Conservation (phyloP, 1,140 invertebrate genomes). For the Hycleus cichorii region DNA sequence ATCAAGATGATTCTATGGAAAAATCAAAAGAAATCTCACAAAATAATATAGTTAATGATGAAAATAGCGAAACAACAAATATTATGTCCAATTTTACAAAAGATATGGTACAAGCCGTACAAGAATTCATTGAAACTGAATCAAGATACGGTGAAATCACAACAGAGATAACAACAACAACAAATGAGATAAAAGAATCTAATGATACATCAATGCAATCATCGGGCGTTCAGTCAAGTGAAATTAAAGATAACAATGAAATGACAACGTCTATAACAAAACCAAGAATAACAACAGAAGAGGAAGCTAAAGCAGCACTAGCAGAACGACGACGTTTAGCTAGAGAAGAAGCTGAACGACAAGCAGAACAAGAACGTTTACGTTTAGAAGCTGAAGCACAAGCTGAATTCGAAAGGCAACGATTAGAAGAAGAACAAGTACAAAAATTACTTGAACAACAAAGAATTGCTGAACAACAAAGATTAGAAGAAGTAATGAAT, state of each 20-base stretch:
- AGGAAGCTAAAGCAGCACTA: conserved; percentile 81
- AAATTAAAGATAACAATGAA: conserved; percentile 22
- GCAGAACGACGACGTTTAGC: conserved; percentile 76
- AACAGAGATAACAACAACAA: not conserved
- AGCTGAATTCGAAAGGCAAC: conserved; percentile 63
- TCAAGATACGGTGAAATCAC: not conserved
- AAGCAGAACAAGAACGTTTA: conserved; percentile 73
- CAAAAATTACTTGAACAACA: conserved; percentile 68
- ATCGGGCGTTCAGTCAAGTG: not conserved
- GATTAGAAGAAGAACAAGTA: conserved; percentile 76
- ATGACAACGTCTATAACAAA: conserved; percentile 59
- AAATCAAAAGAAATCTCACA: not conserved
- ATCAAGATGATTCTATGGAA: not conserved
- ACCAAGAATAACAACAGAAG: conserved; percentile 73
- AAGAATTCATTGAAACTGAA: not conserved
- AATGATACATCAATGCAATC: not conserved
- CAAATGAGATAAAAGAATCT: not conserved
- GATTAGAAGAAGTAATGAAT: conserved; percentile 52
- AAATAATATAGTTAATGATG: no score
- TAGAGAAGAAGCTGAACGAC: conserved; percentile 76
- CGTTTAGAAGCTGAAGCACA: conserved; percentile 65
- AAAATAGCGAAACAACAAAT: no score
- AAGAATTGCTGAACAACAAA: conserved; percentile 63
- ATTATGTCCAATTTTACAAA: no score
- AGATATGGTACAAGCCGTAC: no score